Conservation (phyloP, 1,140 invertebrate species). For the Kradibia gibbosae region DNA sequence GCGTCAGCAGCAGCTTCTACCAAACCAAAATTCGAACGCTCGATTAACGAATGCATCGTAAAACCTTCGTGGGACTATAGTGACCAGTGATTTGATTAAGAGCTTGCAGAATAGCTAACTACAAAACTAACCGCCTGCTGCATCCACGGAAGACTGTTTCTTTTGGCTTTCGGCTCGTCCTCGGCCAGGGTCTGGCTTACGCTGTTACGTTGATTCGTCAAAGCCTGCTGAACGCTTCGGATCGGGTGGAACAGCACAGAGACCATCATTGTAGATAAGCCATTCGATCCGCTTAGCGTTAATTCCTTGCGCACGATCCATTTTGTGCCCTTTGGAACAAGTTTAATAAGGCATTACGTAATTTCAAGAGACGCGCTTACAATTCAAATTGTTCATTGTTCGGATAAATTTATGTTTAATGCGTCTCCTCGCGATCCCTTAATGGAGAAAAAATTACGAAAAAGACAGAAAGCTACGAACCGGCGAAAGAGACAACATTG, state of each 20-base stretch:
- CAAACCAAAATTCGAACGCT: neutral
- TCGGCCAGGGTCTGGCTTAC: constrained; percentile 52
- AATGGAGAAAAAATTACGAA: neutral
- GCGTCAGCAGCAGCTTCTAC: constrained; percentile 65
- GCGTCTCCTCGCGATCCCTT: neutral
- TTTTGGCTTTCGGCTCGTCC: constrained; percentile 61
- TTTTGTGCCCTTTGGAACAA: constrained; percentile 53
- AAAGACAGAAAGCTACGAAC: constrained; percentile 52
- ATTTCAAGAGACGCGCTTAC: neutral
- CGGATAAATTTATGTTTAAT: neutral
- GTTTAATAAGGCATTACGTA: neutral
- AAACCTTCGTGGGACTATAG: neutral
- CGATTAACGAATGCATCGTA: neutral
- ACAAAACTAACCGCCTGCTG: constrained; percentile 66
- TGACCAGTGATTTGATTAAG: too few species aligned
- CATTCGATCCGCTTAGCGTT: constrained; percentile 60
- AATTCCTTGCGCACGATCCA: constrained; percentile 64
- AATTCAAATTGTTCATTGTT: neutral
- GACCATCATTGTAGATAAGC: constrained; percentile 71
- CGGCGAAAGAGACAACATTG: constrained; percentile 64
- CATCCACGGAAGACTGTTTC: constrained; percentile 69
- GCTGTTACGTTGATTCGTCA: constrained; percentile 59
- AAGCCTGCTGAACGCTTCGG: constrained; percentile 59
- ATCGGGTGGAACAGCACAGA: constrained; percentile 74
- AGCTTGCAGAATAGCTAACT: neutral